Conservation (phyloP, 2,113 vertebrate species). For the Trochalopteron elliotii region DNA sequence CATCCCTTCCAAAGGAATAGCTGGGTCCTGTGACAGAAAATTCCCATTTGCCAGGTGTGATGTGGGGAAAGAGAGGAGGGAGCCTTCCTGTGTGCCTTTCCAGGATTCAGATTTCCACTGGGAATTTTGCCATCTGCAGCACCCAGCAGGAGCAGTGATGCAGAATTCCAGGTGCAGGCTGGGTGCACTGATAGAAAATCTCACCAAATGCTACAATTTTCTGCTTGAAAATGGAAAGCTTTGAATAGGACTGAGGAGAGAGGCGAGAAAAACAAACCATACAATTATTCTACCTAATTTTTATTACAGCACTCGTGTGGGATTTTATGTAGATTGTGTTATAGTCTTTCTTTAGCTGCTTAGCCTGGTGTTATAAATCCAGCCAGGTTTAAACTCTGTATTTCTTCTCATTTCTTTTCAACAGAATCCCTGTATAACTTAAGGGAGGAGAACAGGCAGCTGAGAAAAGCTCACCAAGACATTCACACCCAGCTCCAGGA, state of each 20-base stretch:
- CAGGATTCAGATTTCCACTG: neutral
- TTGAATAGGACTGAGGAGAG: neutral
- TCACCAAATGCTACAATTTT: neutral
- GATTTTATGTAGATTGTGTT: neutral
- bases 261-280: neutral
- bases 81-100: neutral
- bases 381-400: neutral
- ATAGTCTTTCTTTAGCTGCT: neutral
- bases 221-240: neutral
- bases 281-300: neutral
- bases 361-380: neutral
- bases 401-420: neutral
- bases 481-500: conserved; percentile 93
- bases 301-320: neutral
- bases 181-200: neutral
- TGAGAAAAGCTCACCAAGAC: conserved; percentile 94
- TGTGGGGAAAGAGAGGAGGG: neutral
- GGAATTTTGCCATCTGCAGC: neutral
- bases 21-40: neutral
- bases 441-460: conserved; percentile 91
- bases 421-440: conserved; percentile 89
- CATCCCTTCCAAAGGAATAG: neutral
- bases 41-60: neutral
- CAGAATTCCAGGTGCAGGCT: neutral
- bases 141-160: neutral